Evolutionary conservation across 2,888 invertebrate genomes (phyloP), one percentile per base, ranked within the genome.

Genomic region (Phragmatobia fuliginosa): DNA sequence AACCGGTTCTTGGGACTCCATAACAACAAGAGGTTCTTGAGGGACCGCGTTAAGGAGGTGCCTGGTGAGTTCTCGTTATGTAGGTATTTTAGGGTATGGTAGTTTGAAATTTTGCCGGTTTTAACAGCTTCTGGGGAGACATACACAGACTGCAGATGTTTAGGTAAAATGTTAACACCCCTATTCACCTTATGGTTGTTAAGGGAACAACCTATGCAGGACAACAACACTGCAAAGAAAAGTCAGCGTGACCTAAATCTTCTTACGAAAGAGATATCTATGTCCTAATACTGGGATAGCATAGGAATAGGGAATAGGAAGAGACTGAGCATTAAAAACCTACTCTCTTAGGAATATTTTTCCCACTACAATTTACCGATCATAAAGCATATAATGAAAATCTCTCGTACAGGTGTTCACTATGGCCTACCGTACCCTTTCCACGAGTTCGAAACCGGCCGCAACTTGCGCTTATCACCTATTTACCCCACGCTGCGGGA

Each of bases 391-490:
- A 18, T 41, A 61, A 38, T 61, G 7, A 8, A 33, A 8, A 3
- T 41, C 16, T 25, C 61, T 62, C 64, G 21, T n/a, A 45, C 64
- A 96, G 96, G 96, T 36, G 95, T 97, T 77, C 98, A 98, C 90
- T 98, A 98, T 83, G 97, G 97, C 4, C 92, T 98, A 59, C 96
- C 96, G 28, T 98, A 98, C 92, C 98, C 98, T 0, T 97, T 97
- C 87, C 96, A 96, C 78, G 99, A 99, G 92, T 99, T 98, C 84
- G 96, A 97, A 86, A 98, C 97, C 0, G 98, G 99, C 0, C 96
- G 99, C 66, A 98, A 99, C 90, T 93, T 99, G 25, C 96, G 99
- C 66, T 98, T 98, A 96, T 99, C 99, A 0, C 99, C 99, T 0
- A 98, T 99, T 76, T 99, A 99, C 94, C 98, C 99, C 0, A 97